Evolutionary conservation across 1,140 invertebrate species (phyloP).

Genomic region (Diabrotica undecimpunctata): DNA sequence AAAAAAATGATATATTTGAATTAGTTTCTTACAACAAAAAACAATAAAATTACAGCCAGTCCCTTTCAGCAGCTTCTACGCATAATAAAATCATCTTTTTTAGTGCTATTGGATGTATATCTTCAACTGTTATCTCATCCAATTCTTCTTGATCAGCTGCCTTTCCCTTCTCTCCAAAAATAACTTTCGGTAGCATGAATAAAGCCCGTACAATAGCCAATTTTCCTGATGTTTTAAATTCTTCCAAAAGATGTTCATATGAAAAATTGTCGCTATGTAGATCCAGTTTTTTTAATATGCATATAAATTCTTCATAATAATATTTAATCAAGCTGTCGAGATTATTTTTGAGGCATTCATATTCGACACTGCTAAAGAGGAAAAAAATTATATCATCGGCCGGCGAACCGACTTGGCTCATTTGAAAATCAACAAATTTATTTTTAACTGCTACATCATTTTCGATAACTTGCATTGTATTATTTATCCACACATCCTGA

Average conservation of each 20-base stretch:
- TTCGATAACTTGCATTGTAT: constrained; percentile 49
- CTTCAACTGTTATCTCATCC: no score
- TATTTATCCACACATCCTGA: constrained; percentile 62
- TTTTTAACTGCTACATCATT: constrained; percentile 45
- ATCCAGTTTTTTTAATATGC: constrained; percentile 17
- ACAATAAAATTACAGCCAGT: no score
- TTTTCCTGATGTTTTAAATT: constrained; percentile 16
- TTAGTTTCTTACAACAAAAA: no score
- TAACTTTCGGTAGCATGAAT: constrained; percentile 7
- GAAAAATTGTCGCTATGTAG: constrained; percentile 7
- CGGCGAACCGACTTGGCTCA: constrained; percentile 50
- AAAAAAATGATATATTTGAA: no score
- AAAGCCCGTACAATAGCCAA: constrained; percentile 4
- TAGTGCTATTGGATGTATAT: no score
- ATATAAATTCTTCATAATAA: constrained; percentile 45
- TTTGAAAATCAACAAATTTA: constrained; percentile 64
- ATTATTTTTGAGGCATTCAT: constrained; percentile 40
- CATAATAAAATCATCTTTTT: no score
- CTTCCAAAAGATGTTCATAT: constrained; percentile 14
- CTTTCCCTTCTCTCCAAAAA: constrained; percentile 15
- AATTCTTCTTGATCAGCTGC: no score
- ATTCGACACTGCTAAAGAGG: constrained; percentile 50
- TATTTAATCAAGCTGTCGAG: constrained; percentile 47
- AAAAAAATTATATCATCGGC: constrained; percentile 55
- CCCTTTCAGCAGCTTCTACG: no score